phyloP scores from a whole-genome alignment of 1,140 invertebrate species.

The Leucophenga varia region DNA sequence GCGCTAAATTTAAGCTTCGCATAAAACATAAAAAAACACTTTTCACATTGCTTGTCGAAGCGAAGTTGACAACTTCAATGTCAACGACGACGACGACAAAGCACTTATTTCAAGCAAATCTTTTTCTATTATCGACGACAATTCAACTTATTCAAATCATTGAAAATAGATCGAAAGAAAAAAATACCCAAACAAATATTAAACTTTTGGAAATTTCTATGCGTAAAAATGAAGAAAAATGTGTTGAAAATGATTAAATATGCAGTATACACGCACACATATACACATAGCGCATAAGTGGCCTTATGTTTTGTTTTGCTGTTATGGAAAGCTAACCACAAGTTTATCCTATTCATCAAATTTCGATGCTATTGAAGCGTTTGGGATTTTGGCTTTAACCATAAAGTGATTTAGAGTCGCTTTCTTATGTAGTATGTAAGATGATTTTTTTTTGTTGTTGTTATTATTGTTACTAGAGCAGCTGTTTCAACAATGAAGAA shows the following conservation, averaged over 20 bases:
- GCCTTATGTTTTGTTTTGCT: conserved; percentile 41
- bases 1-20: background rate
- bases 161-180: conserved; percentile 23
- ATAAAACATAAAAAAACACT: background rate
- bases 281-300: conserved; percentile 25
- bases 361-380: too few relatives aligned
- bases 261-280: conserved; percentile 6
- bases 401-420: too few relatives aligned
- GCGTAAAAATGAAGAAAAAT: background rate
- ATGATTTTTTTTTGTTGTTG: too few relatives aligned
- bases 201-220: too few relatives aligned
- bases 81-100: conserved; percentile 1
- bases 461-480: too few relatives aligned
- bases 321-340: too few relatives aligned
- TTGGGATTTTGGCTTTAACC: too few relatives aligned
- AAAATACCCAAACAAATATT: conserved; percentile 1
- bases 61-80: background rate
- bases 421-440: too few relatives aligned
- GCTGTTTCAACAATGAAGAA: too few relatives aligned
- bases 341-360: too few relatives aligned
- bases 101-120: conserved; percentile 14
- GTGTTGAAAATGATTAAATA: background rate
- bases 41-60: conserved; percentile 6
- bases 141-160: conserved; percentile 45
- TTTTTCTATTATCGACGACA: conserved; percentile 46